These are phyloP conservation scores for Odocoileus hemionus DNA, from an alignment of 2,113 vertebrate genomes.

Conservation along the genomic window DNA sequence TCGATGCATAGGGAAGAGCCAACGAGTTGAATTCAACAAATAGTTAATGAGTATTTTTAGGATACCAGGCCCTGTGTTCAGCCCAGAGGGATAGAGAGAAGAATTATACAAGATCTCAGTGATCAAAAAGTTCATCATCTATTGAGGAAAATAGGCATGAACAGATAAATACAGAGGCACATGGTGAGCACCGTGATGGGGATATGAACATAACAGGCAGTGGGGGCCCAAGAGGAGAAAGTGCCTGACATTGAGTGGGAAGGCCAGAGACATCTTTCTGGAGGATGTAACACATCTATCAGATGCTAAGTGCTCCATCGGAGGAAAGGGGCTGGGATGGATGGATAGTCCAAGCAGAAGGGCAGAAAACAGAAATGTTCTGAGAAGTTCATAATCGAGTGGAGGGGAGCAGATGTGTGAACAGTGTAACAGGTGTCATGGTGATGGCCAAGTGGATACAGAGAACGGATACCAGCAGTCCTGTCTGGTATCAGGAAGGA, in stretches of 20 bases:
- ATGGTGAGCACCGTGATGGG: fast-evolving
- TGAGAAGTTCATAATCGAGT: no score
- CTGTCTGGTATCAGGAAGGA: not conserved
- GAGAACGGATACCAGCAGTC: not conserved
- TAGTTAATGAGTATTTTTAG: not conserved
- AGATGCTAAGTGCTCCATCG: not conserved
- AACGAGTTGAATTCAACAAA: not conserved
- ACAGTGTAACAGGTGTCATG: no score
- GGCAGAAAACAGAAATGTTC: not conserved
- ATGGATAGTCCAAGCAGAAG: not conserved
- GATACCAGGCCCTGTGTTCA: not conserved
- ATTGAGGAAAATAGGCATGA: not conserved
- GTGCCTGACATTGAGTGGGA: not conserved
- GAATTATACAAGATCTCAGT: not conserved
- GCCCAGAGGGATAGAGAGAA: not conserved
- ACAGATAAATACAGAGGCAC: not conserved
- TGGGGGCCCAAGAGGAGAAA: not conserved
- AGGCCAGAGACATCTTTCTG: not conserved
- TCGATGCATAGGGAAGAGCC: not conserved
- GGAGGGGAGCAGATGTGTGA: not conserved
- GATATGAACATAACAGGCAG: not conserved
- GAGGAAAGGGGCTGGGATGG: not conserved
- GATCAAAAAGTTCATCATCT: not conserved
- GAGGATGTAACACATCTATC: not conserved
- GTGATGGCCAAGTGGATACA: not conserved